Evolutionary conservation across 1,140 invertebrate genomes (phyloP), one percentile per base, ranked within the genome.

Genomic region (Belonocnema kinseyi): DNA sequence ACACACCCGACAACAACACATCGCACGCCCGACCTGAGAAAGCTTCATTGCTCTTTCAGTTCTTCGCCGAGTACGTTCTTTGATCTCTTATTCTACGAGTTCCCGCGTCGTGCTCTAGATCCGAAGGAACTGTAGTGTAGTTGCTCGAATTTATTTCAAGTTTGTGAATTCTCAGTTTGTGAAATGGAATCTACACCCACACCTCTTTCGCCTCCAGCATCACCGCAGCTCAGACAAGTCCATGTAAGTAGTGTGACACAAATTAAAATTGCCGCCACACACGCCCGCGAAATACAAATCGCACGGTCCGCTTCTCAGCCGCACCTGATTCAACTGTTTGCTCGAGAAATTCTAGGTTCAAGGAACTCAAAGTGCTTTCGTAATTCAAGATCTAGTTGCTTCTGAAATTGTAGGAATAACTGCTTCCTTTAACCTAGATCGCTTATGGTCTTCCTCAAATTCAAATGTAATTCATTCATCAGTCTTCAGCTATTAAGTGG

Each of bases 201-300:
- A 73, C 88, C 92, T 76, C 90, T 93, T 72, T 94, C 93, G 74
- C 93, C 93, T 74, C 93, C 93, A 70, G 92, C 92, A 77, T 93
- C 93, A 77, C 93, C 93, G 76, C 92, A 93, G 75, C 82, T 93
- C 19, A 92, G 86, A 76, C 87, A 90, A 77, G 83, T 92, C 86
- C 88, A 91, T 79, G 93, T 93, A 92, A 93, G 93, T 91, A 85
- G 40, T 86, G 71, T 54, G 53, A 11, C 50, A 51, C 13, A 50
- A 52, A 73, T 74, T 82, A 82, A 87, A 84, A 82, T 21, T 85
- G 77, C 83, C 84, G 83, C 85, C 83, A 80, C 56, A 74, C 72
- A 52, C 13, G 84, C 82, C 86, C 87, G 86, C 86, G 85, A 85
- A 87, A 85, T 87, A 82, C 72, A 50, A 87, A 87, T 51, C 50